Conservation (phyloP, 2,888 invertebrate genomes). For the Hemistola chrysoprasaria region DNA sequence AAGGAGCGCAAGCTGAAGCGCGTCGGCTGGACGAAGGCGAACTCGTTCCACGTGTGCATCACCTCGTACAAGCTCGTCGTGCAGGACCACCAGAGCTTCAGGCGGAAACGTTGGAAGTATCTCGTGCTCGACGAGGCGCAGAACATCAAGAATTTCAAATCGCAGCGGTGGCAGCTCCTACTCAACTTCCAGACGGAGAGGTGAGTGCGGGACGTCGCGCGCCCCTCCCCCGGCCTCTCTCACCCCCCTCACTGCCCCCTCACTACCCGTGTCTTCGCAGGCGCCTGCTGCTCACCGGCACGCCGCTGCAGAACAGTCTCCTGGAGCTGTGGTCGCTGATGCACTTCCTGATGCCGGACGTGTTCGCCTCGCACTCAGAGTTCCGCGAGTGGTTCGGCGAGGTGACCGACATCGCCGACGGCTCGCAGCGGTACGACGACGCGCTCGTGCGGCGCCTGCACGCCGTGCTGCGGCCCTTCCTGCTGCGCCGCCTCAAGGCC, state of each 20-base stretch:
- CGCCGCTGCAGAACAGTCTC: slow-evolving; percentile 97
- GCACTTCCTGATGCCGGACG: slow-evolving; percentile 99
- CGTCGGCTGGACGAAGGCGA: slow-evolving; percentile 98
- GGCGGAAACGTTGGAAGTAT: slow-evolving; percentile 99
- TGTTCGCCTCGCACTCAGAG: slow-evolving; percentile 97
- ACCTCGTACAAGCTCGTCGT: slow-evolving; percentile 99
- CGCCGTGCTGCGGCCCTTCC: slow-evolving; percentile 93
- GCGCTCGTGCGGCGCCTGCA: slow-evolving; percentile 62
- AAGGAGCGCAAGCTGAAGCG: slow-evolving; percentile 96
- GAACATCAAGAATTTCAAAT: slow-evolving; percentile 99
- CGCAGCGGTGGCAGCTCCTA: slow-evolving; percentile 98
- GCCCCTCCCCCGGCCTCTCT: background rate
- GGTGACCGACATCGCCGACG: slow-evolving; percentile 84
- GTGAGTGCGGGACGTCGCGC: slow-evolving; percentile 63
- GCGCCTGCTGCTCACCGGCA: slow-evolving; percentile 95
- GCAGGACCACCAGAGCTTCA: slow-evolving; percentile 98
- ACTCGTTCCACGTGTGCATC: slow-evolving; percentile 99
- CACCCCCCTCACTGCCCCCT: background rate
- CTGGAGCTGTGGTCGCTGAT: slow-evolving; percentile 99
- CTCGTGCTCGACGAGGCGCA: slow-evolving; percentile 99
- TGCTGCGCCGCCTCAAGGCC: slow-evolving; percentile 93
- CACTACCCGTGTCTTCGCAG: slow-evolving; percentile 58
- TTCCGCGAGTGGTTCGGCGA: slow-evolving; percentile 99
- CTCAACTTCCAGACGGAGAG: slow-evolving; percentile 96
- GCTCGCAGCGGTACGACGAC: slow-evolving; percentile 52